Evolutionary conservation across 1,140 invertebrate species (phyloP), one percentile per base, ranked within the genome.

Genomic region (Trachymyrmex cornetzi): DNA sequence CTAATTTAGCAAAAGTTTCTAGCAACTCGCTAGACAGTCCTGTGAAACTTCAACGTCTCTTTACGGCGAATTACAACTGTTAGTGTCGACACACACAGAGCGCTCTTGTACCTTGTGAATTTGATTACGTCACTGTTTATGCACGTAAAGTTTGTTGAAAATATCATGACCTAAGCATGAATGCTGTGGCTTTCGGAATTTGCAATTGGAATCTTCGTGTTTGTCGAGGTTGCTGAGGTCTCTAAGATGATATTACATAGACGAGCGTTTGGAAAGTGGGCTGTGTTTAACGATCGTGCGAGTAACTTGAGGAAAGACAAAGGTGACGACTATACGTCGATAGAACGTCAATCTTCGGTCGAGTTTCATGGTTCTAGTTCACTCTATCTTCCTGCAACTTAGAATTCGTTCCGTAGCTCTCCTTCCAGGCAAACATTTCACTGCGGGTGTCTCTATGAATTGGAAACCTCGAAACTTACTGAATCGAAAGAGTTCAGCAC

Each of bases 391-490:
- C 77, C 69, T 9, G n/a, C 50, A 74, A 77, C n/a, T 84, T 67
- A 22, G 19, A 6, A 71, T 84, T 87, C 34, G 24, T 79, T 77
- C 75, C 50, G 53, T 66, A 69, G 14, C 19, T 14, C 30, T 44
- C 44, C 22, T 81, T 59, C 14, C 9, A 27, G 50, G 6, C 3
- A 3, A 67, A 77, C 57, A 66, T 89, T 89, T 89, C 79, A 85
- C 57, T 74, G 57, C 44, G 57, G 27, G 11, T n/a, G n/a, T n/a
- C 22, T 77, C 12, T 22, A 5, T 34, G 12, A 24, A 64, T 57
- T 48, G 48, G 59, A 71, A 72, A 88, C 44, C 86, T 27, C 64
- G 77, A 71, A 87, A 87, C 77, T 75, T 50, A 48, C 55, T 69
- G 61, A 77, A 55, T 66, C 50, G 67, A 34, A 44, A 27, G 14